Percentiles rank a stretch among this genome's conserved stretches.
These are phyloP conservation scores for Rambutsinella grinnellia DNA, from an alignment of 2,888 invertebrate species.

Conservation along the genomic window DNA sequence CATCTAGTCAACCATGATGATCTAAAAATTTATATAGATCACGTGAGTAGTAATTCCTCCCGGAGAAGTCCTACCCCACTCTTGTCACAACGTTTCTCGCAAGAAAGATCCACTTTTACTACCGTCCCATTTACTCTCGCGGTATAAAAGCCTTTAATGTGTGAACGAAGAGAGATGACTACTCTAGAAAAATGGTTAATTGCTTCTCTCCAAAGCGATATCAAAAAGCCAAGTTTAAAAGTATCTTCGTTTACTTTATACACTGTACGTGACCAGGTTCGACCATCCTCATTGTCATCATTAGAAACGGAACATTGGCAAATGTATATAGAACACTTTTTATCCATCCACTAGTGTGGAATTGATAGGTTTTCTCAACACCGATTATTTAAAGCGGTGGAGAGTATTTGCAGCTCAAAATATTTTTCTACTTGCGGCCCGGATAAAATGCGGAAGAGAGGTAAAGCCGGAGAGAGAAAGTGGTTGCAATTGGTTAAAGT, in stretches of 20 bases:
- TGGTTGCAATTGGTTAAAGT: too few relatives aligned
- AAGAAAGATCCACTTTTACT: background rate
- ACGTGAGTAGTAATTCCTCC: conserved; percentile 27
- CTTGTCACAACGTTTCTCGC: background rate
- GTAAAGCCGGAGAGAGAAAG: too few relatives aligned
- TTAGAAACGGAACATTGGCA: background rate
- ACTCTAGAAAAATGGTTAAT: conserved; percentile 41
- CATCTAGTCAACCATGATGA: conserved; percentile 27
- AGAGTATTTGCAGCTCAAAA: background rate
- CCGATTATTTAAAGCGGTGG: background rate
- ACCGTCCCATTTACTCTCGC: background rate
- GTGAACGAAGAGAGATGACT: background rate
- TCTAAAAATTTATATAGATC: conserved; percentile 40
- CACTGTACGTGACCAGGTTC: conserved; percentile 35
- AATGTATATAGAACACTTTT: background rate
- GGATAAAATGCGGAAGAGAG: too few relatives aligned
- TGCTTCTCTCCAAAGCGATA: conserved; percentile 18
- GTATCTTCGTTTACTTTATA: conserved; percentile 6
- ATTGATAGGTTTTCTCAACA: background rate
- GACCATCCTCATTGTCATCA: conserved; percentile 14
- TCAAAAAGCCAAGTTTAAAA: too few relatives aligned
- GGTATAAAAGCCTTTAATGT: background rate
- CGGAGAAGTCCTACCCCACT: background rate
- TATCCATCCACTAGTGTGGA: too few relatives aligned
- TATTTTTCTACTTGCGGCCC: background rate